Evolutionary conservation across 2,888 invertebrate genomes (phyloP).

Genomic region (Callyntrura guangdongensis): DNA sequence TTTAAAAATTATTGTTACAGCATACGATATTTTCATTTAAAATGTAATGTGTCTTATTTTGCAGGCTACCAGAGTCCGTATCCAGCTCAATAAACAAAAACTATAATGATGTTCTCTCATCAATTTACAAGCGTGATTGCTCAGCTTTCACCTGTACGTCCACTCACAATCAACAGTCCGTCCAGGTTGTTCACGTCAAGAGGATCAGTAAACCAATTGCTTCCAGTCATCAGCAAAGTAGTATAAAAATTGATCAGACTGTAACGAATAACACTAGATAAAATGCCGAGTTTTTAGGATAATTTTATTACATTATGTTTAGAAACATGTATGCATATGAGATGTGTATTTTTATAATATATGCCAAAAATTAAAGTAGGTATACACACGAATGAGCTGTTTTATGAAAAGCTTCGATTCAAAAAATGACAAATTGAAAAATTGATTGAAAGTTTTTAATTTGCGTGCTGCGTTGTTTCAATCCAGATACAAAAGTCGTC

Average conservation of each 20-base stretch:
- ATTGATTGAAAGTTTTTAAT: not conserved
- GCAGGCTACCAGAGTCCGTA: constrained; percentile 83
- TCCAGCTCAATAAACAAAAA: constrained; percentile 81
- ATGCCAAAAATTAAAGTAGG: constrained; percentile 63
- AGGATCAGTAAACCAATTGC: constrained; percentile 6
- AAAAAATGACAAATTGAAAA: not conserved
- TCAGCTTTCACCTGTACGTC: constrained; percentile 82
- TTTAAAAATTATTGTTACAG: too few species aligned
- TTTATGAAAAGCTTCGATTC: not conserved
- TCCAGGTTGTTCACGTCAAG: constrained; percentile 47
- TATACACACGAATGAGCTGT: constrained; percentile 4
- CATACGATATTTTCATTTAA: too few species aligned
- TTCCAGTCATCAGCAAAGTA: constrained; percentile 70
- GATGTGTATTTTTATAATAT: not conserved
- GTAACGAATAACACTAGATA: constrained; percentile 72
- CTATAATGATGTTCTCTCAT: constrained; percentile 81
- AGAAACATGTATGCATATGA: not conserved
- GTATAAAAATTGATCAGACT: constrained; percentile 76
- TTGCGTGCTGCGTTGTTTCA: too few species aligned
- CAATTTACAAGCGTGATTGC: constrained; percentile 83
- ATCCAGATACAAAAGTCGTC: too few species aligned
- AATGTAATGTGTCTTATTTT: constrained; percentile 46
- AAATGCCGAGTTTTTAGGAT: constrained; percentile 3
- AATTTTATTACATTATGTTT: too few species aligned
- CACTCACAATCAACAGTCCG: constrained; percentile 54